Conservation (phyloP, 1,140 invertebrate species). For the Atta cephalotes region DNA sequence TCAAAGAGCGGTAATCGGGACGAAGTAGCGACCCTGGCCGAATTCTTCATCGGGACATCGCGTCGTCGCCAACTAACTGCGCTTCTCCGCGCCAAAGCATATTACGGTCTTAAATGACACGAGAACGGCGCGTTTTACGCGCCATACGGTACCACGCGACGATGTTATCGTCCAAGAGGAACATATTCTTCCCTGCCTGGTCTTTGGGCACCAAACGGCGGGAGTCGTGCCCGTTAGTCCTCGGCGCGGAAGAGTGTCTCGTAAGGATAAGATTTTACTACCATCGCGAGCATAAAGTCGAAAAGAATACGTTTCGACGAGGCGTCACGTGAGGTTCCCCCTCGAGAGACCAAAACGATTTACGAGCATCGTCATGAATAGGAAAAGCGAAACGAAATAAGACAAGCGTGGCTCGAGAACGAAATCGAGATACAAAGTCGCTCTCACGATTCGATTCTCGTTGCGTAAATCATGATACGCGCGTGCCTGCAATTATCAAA, state of each 20-base stretch:
- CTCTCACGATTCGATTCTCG: neutral
- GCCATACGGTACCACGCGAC: slow-evolving; percentile 43
- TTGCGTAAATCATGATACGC: neutral
- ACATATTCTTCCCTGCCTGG: slow-evolving; percentile 43
- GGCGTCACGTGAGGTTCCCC: slow-evolving; percentile 67
- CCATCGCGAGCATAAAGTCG: slow-evolving; percentile 70
- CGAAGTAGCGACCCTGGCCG: slow-evolving; percentile 27
- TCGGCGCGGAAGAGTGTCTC: slow-evolving; percentile 59
- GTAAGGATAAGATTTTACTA: slow-evolving; percentile 72
- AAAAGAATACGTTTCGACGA: slow-evolving; percentile 72
- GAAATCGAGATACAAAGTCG: neutral
- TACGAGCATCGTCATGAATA: slow-evolving; percentile 60
- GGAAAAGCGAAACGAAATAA: neutral
- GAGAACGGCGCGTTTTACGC: slow-evolving; percentile 53
- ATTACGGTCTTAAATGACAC: slow-evolving; percentile 56
- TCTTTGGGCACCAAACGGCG: slow-evolving; percentile 35
- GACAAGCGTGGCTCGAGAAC: slow-evolving; percentile 9
- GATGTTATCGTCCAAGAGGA: slow-evolving; percentile 45
- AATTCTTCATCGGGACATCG: slow-evolving; percentile 41
- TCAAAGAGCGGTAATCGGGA: neutral
- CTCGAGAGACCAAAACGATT: slow-evolving; percentile 65
- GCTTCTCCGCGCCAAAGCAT: slow-evolving; percentile 15
- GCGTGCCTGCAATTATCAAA: neutral
- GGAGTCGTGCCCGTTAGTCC: slow-evolving; percentile 59
- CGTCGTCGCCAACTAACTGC: slow-evolving; percentile 34